Evolutionary conservation across 1,140 invertebrate genomes (phyloP), one percentile per base, ranked within the genome.

Genomic region (Trachymyrmex cornetzi): DNA sequence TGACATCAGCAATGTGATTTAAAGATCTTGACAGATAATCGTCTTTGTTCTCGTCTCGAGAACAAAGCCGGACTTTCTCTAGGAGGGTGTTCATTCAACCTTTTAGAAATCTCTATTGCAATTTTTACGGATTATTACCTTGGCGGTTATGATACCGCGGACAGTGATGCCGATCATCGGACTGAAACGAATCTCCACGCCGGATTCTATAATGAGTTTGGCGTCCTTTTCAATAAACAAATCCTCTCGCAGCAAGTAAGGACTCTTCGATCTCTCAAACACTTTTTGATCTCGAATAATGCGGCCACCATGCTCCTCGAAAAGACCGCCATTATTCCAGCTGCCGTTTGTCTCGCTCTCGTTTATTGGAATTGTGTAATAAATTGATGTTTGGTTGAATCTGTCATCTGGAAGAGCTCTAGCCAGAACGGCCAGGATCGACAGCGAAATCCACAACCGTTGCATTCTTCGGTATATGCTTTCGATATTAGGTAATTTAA

Each of bases 91-190:
- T 27, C 27, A 64, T 48, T 77, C n/a, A 7, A 38, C 19, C 24
- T 30, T 53, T 84, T 48, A 30, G 22, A 19, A 1, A 1, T 50
- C 6, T 61, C 4, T 16, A 55, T 66, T 27, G 22, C 16, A 4
- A 79, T 24, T 74, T 86, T 75, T 44, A 50, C 24, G 19, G 16
- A 77, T 44, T 7, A 72, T 97, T 96, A 99, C 98, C 97, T 98
- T 96, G 50, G 98, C 98, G 75, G 97, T 97, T 7, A 99, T 95
- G 88, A 97, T 96, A 89, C 99, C 99, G 92, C 97, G 96, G 24
- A 99, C 97, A 50, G 98, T 99, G 89, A 99, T 97, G 74, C 98
- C 99, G 91, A 98, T 97, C 95, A 98, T 98, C 3, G 98, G 98
- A 5, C 97, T 97, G 95, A 99, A 99, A 71, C 97, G 96, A 14